Evolutionary conservation across 2,797 vertebrate species (phyloP), one percentile per base, ranked within the genome.

Genomic region (Xiphophorus birchmanni): DNA sequence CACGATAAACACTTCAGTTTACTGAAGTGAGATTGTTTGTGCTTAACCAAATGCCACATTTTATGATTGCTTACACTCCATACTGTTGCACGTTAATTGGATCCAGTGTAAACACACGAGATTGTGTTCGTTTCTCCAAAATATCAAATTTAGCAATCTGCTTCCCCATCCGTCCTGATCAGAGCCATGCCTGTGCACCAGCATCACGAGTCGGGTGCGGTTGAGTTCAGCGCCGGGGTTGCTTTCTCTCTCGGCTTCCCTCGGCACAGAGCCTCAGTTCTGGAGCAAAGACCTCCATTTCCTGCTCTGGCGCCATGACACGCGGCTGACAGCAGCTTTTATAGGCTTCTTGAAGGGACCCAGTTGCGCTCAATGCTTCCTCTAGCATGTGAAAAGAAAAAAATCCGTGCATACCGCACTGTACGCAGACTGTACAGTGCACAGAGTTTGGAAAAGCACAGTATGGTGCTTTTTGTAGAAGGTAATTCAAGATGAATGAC

Each of bases 241-340:
- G 80, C 85, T 93, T 89, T 90, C 86, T 88, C 74, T 81, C 84
- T 89, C 78, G 58, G 77, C 80, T 87, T 86, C 79, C 82, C 37
- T 88, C 91, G 71, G 72, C 78, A 86, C 84, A 87, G 76, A 45
- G 69, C 74, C 85, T 83, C 71, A 40, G 72, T 87, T 87, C 80
- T 86, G 74, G 76, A 85, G 82, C 87, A 83, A 89, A 92, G 87
- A 89, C 75, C 87, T 92, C 87, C 83, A 87, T 93, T 94, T 94
- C 92, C 93, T 95, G 88, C 84, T 76, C 80, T 90, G 93, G 93
- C 90, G 86, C 93, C 90, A 80, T 80, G 84, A 79, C 85, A 71
- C 65, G 74, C 69, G 83, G 88, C 85, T 92, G 89, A 93, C 90
- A 89, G 88, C 84, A 84, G 91, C 88, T 88, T 94, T 93, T 89